These are phyloP conservation scores for Ptilonorhynchus violaceus DNA, from an alignment of 2,113 vertebrate genomes.

Conservation along the genomic window DNA sequence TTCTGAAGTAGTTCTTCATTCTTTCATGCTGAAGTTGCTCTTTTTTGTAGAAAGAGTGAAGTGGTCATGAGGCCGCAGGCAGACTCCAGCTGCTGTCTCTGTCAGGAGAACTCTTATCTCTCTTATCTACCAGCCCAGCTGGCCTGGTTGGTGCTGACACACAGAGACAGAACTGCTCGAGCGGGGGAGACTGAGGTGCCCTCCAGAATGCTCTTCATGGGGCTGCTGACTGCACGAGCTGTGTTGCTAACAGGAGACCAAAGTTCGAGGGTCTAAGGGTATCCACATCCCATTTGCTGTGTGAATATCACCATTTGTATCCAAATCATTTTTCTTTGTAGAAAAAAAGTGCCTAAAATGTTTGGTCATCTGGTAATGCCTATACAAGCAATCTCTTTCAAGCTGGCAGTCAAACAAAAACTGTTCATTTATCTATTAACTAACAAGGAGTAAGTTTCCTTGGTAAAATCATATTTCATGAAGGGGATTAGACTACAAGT, in stretches of 20 bases:
- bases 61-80: background rate
- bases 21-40: background rate
- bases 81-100: background rate
- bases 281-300: background rate
- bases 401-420: background rate
- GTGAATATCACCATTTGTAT: background rate
- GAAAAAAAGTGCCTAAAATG: background rate
- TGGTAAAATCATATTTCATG: background rate
- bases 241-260: background rate
- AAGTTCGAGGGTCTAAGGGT: background rate
- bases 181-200: background rate
- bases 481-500: background rate
- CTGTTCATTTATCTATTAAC: background rate
- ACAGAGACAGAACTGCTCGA: background rate
- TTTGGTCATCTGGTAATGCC: background rate
- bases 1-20: background rate
- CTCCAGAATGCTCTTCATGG: background rate
- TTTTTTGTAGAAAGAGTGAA: background rate
- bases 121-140: background rate
- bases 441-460: background rate
- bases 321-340: background rate
- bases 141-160: background rate
- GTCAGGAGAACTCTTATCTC: background rate
- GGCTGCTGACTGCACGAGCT: background rate
- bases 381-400: background rate